phyloP scores from a whole-genome alignment of 2,888 invertebrate genomes.

The Conomelus anceps region DNA sequence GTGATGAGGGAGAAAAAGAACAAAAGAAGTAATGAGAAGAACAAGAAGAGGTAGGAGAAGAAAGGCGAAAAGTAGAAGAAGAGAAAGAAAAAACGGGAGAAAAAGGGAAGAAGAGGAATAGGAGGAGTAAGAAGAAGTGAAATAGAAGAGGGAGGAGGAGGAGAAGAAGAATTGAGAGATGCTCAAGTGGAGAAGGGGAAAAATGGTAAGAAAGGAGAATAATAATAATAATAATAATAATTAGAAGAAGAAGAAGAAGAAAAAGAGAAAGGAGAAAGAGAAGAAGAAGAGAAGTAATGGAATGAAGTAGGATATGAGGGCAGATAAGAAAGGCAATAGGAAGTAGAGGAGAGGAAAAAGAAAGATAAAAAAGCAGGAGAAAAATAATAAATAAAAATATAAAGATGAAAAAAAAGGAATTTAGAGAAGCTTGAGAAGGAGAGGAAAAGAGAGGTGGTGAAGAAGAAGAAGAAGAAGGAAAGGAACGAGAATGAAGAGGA shows the following conservation, averaged over 20 bases:
- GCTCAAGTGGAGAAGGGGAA: neutral
- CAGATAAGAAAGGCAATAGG: neutral
- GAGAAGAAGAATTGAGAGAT: neutral
- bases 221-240: too few species aligned
- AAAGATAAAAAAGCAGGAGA: neutral
- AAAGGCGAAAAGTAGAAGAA: neutral
- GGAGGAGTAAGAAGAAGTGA: too few species aligned
- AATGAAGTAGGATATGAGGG: neutral
- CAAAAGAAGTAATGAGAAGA: neutral
- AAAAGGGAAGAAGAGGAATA: too few species aligned
- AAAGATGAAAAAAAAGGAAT: neutral
- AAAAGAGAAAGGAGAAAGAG: slow-evolving; percentile 4
- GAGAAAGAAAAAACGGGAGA: too few species aligned
- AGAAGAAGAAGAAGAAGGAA: neutral
- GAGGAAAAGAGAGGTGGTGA: too few species aligned
- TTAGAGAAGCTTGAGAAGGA: neutral
- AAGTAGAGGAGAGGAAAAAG: neutral
- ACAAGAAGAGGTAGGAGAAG: neutral
- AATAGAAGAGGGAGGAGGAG: neutral
- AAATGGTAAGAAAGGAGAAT: neutral
- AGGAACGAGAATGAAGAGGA: neutral
- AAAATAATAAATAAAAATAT: too few species aligned
- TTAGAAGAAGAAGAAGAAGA: neutral
- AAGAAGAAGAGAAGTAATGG: slow-evolving; percentile 2
- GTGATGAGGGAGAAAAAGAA: neutral